Evolutionary conservation across 2,113 vertebrate species (phyloP), one percentile per base, ranked within the genome.

Genomic region (Pseudorhombus dupliciocellatus): DNA sequence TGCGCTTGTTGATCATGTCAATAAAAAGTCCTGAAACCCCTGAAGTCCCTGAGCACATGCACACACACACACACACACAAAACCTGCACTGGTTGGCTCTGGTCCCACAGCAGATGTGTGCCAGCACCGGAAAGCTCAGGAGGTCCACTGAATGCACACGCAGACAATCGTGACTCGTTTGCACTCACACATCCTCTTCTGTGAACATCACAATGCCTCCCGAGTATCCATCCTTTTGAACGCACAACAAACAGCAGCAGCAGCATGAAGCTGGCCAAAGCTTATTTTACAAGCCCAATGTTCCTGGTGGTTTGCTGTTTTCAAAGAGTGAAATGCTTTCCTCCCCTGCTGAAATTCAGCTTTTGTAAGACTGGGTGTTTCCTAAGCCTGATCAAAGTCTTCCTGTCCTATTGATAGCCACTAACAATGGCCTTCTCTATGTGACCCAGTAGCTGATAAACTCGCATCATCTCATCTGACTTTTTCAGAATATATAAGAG

Each of bases 351-450:
- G 62, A 80, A 65, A 40, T 0, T 31, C n/a, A 16, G 69, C 46
- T 87, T 83, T 73, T 85, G 66, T 77, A 64, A 56, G 54, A 53
- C 77, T 70, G 84, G 80, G 74, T 82, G 84, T 73, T 87, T 82
- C 80, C 84, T 16, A 4, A n/a, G 15, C 14, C 22, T 24, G 75
- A 84, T 89, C 84, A 92, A 92, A 92, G 89, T 82, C 84, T 90
- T 92, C 90, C 90, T 90, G 86, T 84, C 59, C 82, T 18, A 89
- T 90, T 91, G 86, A 91, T 84, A 28, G 64, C 0, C 1, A 0
- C 1, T 50, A 91, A 91, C 89, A 91, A 91, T 91, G 78, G 82
- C 40, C 58, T 75, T 79, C 56, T 68, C 67, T 57, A 28, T 22
- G 1, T 46, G 10, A 37, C n/a, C 55, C 18, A 53, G 51, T 75